These are phyloP conservation scores for Vultur gryphus DNA, from an alignment of 2,797 vertebrate genomes.

Conservation along the genomic window DNA sequence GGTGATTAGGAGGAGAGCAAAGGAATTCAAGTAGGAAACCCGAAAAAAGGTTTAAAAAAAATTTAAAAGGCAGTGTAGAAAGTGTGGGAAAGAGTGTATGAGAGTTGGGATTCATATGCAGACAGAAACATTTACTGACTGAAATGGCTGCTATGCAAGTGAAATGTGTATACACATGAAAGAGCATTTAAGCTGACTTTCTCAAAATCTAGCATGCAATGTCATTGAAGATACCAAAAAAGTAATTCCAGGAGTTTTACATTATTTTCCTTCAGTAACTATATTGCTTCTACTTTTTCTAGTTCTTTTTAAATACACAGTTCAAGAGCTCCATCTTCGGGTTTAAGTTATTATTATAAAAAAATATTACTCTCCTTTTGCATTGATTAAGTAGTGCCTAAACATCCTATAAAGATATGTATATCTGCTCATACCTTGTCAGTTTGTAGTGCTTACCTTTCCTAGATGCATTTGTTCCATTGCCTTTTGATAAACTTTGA, in stretches of 20 bases:
- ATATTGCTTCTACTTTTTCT: neutral
- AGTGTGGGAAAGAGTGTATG: neutral
- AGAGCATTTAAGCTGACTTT: neutral
- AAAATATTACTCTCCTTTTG: neutral
- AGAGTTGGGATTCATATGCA: neutral
- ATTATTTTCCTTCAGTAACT: neutral
- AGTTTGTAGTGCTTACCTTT: neutral
- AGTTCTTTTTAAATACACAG: neutral
- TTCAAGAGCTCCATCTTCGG: conserved; percentile 55
- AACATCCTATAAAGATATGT: neutral
- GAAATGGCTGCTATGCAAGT: neutral
- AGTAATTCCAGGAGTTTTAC: neutral
- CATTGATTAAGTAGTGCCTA: neutral
- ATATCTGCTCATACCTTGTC: neutral
- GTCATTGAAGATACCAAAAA: neutral
- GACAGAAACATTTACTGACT: neutral
- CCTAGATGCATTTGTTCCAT: neutral
- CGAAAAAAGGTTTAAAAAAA: neutral
- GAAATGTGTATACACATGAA: neutral
- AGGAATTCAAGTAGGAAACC: neutral
- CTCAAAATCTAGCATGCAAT: neutral
- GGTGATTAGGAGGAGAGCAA: neutral
- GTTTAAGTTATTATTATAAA: neutral
- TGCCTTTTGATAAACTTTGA: neutral
- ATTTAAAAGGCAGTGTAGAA: neutral